Conservation (phyloP, 2,888 invertebrate genomes). For the Magallana nippona region DNA sequence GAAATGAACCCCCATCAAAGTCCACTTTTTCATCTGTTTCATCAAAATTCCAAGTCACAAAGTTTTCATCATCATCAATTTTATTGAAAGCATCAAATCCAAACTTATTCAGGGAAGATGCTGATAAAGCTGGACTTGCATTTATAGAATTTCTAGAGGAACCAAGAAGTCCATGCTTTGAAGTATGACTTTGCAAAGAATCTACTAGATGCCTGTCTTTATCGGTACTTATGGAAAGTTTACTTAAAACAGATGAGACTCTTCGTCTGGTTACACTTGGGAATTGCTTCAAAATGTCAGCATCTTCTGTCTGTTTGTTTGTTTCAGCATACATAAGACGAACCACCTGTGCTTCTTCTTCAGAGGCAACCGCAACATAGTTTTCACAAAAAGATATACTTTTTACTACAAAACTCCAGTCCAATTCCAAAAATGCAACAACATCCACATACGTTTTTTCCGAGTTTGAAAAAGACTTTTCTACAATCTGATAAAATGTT, state of each 20-base stretch:
- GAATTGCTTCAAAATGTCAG: conserved; percentile 11
- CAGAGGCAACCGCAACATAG: conserved; percentile 85
- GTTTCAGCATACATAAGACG: conserved; percentile 78
- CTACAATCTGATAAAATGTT: conserved; percentile 81
- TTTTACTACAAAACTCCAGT: conserved; percentile 84
- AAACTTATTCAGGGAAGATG: conserved; percentile 45
- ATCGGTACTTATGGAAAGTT: conserved; percentile 10
- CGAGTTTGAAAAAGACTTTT: conserved; percentile 68
- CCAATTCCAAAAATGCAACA: conserved; percentile 83
- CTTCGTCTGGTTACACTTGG: not conserved
- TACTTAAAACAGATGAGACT: conserved; percentile 44
- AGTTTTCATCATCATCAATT: conserved; percentile 70
- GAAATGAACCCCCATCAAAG: conserved; percentile 30
- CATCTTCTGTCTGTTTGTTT: conserved; percentile 38
- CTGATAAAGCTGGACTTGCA: conserved; percentile 58
- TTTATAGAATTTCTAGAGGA: conserved; percentile 55
- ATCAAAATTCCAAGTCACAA: conserved; percentile 72
- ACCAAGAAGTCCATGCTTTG: conserved; percentile 33
- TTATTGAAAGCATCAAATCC: conserved; percentile 34
- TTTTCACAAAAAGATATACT: conserved; percentile 86
- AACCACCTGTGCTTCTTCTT: conserved; percentile 85
- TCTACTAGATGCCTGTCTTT: not conserved
- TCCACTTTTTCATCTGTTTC: conserved; percentile 34
- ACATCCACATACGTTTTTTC: conserved; percentile 67
- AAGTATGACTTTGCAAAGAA: not conserved